Evolutionary conservation across 1,140 invertebrate genomes (phyloP).

Genomic region (Megalopta genalis): DNA sequence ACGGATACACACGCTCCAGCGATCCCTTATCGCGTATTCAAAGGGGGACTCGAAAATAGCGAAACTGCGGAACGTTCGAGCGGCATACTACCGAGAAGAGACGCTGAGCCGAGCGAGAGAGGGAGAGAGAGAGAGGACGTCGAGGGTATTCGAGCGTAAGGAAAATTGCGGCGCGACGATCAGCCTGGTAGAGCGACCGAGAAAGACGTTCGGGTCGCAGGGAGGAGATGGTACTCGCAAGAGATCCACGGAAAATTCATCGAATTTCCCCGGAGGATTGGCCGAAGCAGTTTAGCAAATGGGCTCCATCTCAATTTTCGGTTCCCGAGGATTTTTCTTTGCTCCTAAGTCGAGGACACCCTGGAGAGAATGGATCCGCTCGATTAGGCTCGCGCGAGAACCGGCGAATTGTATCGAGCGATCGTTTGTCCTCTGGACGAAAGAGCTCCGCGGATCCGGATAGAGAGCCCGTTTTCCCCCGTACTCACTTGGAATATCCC

Average conservation of each 20-base stretch:
- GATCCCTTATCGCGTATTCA: conserved; percentile 28
- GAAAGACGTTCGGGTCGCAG: neutral
- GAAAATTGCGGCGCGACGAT: conserved; percentile 31
- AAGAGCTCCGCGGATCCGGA: too few species aligned
- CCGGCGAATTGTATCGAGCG: too few species aligned
- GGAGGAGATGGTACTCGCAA: too few species aligned
- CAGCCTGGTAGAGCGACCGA: neutral
- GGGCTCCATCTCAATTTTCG: conserved; percentile 36
- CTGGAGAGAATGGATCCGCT: too few species aligned
- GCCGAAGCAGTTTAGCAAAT: conserved; percentile 30
- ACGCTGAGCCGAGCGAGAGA: too few species aligned
- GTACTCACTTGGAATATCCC: conserved; percentile 79
- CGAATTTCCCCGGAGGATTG: conserved; percentile 44
- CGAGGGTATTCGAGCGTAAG: neutral
- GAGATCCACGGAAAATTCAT: conserved; percentile 32
- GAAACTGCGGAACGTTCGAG: too few species aligned
- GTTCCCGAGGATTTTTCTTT: conserved; percentile 3
- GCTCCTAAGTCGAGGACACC: neutral
- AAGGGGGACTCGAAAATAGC: neutral
- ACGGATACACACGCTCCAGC: conserved; percentile 12
- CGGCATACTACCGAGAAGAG: too few species aligned
- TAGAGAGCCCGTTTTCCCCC: too few species aligned
- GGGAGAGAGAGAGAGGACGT: too few species aligned
- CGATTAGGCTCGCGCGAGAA: too few species aligned
- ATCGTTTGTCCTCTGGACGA: too few species aligned